Percentiles rank a stretch among this genome's conserved stretches.
Evolutionary conservation across 2,113 vertebrate genomes (phyloP).

Genomic region (Callorhinus ursinus): DNA sequence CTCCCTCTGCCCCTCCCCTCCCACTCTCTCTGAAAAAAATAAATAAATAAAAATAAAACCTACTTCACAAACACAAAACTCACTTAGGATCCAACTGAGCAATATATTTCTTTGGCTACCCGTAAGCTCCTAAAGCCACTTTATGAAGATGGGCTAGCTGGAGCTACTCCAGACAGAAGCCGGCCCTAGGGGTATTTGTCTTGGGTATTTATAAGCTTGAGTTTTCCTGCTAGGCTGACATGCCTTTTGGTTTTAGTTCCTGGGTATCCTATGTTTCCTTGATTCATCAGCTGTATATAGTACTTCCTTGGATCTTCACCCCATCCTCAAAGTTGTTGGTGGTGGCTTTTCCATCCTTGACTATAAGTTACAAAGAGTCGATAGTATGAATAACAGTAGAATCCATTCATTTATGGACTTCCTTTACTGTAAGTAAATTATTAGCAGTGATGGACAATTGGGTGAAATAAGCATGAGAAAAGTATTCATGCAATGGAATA

Average conservation of each 20-base stretch:
- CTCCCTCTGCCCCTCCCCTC: neutral
- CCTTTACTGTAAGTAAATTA: neutral
- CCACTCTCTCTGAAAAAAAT: neutral
- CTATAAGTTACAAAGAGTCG: neutral
- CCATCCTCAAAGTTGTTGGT: neutral
- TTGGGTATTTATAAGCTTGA: neutral
- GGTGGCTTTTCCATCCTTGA: neutral
- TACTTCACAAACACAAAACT: constrained; percentile 22
- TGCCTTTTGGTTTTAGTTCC: neutral
- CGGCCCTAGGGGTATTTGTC: neutral
- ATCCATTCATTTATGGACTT: neutral
- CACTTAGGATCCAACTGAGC: neutral
- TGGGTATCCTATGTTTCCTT: neutral
- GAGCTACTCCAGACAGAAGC: neutral
- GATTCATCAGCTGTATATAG: neutral
- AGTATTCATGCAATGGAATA: neutral
- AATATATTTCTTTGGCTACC: neutral
- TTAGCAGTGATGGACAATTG: neutral
- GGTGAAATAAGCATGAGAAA: neutral
- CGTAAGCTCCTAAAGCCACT: neutral
- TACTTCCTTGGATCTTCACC: neutral
- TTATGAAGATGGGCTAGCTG: neutral
- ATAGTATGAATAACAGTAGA: neutral
- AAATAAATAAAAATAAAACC: neutral
- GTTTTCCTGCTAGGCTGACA: neutral